These are phyloP conservation scores for Sinhomidia bicolor DNA, from an alignment of 2,888 invertebrate species.

Conservation along the genomic window DNA sequence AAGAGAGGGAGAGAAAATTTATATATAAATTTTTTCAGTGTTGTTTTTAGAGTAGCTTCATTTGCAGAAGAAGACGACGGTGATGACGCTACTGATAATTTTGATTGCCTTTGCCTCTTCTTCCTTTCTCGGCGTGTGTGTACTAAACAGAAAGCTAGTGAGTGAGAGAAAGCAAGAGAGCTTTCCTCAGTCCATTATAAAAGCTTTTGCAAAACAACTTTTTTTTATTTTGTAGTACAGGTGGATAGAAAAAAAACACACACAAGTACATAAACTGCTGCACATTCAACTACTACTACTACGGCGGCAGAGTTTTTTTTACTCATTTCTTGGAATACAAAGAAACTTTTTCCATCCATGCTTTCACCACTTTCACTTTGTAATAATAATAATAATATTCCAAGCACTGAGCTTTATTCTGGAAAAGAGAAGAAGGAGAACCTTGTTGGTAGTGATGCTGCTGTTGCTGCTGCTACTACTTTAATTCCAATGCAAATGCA, in stretches of 20 bases:
- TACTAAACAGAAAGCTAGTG: no score
- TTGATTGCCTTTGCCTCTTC: not conserved
- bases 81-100: not conserved
- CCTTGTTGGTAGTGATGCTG: no score
- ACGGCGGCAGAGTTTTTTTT: no score
- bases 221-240: not conserved
- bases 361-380: not conserved
- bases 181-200: constrained; percentile 37
- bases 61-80: not conserved
- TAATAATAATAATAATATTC: no score
- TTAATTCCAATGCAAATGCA: constrained; percentile 24
- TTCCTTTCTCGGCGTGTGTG: not conserved
- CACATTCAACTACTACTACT: not conserved
- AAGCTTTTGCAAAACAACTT: constrained; percentile 10
- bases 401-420: no score
- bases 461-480: not conserved
- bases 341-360: not conserved
- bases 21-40: no score
- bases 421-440: no score
- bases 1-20: no score
- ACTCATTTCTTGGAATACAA: no score
- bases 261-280: not conserved
- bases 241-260: not conserved
- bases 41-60: not conserved
- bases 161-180: not conserved